Evolutionary conservation across 2,888 invertebrate genomes (phyloP), one percentile per base, ranked within the genome.

Genomic region (Cylindroiulus punctatus): DNA sequence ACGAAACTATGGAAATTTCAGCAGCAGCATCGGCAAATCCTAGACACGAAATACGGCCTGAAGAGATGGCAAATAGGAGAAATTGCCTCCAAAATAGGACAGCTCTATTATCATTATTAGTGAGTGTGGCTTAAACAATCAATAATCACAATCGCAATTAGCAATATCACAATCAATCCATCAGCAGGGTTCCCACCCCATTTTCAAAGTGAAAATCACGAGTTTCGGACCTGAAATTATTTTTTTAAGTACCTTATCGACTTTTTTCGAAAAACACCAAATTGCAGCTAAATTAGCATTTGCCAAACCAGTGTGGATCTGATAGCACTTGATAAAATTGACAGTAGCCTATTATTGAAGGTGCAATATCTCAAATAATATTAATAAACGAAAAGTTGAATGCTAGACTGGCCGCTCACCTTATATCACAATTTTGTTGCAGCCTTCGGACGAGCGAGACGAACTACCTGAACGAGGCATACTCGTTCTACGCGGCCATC

Each of bases 51-150:
- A 92, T 98, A 98, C 91, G 97, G 97, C 47, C 93, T 98, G 89
- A 98, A 98, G 90, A 92, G 98, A 89, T 98, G 98, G 98, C 98
- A 98, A 92, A 98, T 98, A 89, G 98, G 98, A 86, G 98, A 98
- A 92, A 98, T 98, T 88, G 98, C 98, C 84, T 98, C 98, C 86
- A 98, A 98, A 93, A 98, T 98, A 90, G 98, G 98, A 88, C 98
- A 98, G 92, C 94, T 98, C 44, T 98, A 98, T 92, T 98, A 98
- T 91, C 98, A 98, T 92, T 98, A 98, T 92, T 98, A 98, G 97
- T 97, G 92, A 95, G 96, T 94, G 40, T 32, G 26, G 36, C 36
- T 36, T 2, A 36, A 2, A 36, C 36, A 4, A 7, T 36, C 36
- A 36, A 4, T 7, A 36, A 36, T 36, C 36, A 36, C n/a, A n/a